These are phyloP conservation scores for Drosophila melanogaster DNA, from an alignment of 1,140 invertebrate genomes.

Conservation along the genomic window Release_6_plus_ISO1_MT NT_037436.4:22042001-22042500, in stretches of 20 bases:
- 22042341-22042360: constrained; percentile 16
- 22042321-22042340: constrained; percentile 44
- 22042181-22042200: constrained; percentile 50
- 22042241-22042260: constrained; percentile 51
- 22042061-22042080: constrained; percentile 15
- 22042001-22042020: constrained; percentile 5
- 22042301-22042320: constrained; percentile 19
- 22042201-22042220: neutral
- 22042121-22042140: neutral
- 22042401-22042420: constrained; percentile 32
- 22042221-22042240: constrained; percentile 9
- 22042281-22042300: constrained; percentile 29
- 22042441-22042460: constrained; percentile 28
- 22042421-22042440: constrained; percentile 4
- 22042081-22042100: constrained; percentile 31
- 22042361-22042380: constrained; percentile 48
- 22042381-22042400: constrained; percentile 43
- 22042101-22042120: neutral
- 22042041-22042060: constrained; percentile 53
- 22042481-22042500: constrained; percentile 27
- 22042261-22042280: constrained; percentile 33
- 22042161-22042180: constrained; percentile 56
- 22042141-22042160: constrained; percentile 36
- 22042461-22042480: constrained; percentile 44
- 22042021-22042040: constrained; percentile 23